Evolutionary conservation across 1,140 invertebrate genomes (phyloP), one percentile per base, ranked within the genome.

Genomic region (Pachyrhynchus sulphureomaculatus): DNA sequence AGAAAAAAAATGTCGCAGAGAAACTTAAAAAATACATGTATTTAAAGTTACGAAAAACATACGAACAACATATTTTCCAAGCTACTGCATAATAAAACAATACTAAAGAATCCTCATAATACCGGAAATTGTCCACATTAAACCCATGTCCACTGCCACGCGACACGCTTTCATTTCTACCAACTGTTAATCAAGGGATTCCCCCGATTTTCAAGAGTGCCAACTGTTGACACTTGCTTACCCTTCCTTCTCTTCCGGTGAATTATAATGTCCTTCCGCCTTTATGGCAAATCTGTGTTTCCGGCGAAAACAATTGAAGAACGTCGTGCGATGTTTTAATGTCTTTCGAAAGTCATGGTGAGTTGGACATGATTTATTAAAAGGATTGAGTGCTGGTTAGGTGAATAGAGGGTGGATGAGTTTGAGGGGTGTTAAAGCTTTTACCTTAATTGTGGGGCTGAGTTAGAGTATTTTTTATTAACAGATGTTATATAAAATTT

Each of bases 281-380:
- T 20, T 61, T 58, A 34, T 47, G 58, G 49, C 37, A 62, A 65
- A 65, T 65, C 64, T 65, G 64, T 62, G 59, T 57, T 62, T 65
- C 64, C 64, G 59, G 59, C 20, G 4, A 29, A 58, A 55, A 55
- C 53, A 55, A 55, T 55, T 20, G 37, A 44, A 55, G 23, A 55
- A 12, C 39, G 41, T 4, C 33, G 51, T n/a, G 6, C 23, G 53
- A 55, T 34, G 53, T 44, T 34, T 13, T 53, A 45, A 44, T 41
- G 13, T 44, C n/a, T 44, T 55, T 34, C 39, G 37, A 29, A 42
- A 29, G 45, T 48, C 29, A 48, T 15, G 45, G 24, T 33, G 49
- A 13, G 23, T n/a, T 21, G 49, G 37, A 17, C 53, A 44, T 44
- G 53, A 55, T 55, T 55, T 55, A 55, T 55, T 52, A 52, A 52